These are phyloP conservation scores for Bilobella aurantiaca DNA, from an alignment of 1,140 invertebrate species.

Conservation along the genomic window DNA sequence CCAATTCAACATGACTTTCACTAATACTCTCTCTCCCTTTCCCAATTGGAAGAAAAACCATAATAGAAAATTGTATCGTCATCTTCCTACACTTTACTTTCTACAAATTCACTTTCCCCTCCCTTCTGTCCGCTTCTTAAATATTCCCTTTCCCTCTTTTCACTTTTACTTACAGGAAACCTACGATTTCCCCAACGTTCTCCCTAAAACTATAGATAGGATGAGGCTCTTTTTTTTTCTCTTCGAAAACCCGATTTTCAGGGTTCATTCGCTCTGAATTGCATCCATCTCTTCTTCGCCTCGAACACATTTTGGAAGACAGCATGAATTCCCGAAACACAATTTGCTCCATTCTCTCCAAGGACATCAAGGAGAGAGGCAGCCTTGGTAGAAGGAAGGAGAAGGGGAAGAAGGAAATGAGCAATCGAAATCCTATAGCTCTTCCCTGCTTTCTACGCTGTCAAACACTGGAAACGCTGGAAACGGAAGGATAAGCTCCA, in stretches of 20 bases:
- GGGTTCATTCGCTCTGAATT: slow-evolving; percentile 26
- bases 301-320: slow-evolving; percentile 13
- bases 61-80: neutral
- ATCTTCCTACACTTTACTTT: neutral
- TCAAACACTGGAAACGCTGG: too few relatives aligned
- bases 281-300: slow-evolving; percentile 20
- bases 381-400: neutral
- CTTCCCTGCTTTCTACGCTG: neutral
- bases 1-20: too few relatives aligned
- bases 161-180: neutral
- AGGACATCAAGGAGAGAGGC: neutral
- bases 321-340: slow-evolving; percentile 28
- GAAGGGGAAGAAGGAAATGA: slow-evolving; percentile 23
- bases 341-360: slow-evolving; percentile 11
- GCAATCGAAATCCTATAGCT: slow-evolving; percentile 19
- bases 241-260: slow-evolving; percentile 20
- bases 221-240: neutral
- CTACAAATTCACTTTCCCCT: neutral
- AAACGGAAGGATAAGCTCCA: too few relatives aligned
- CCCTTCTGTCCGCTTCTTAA: neutral
- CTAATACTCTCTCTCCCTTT: neutral
- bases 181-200: neutral
- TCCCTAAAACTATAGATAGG: neutral
- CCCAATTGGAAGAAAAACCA: neutral
- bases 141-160: slow-evolving; percentile 8